Evolutionary conservation across 37 sponge, comb jelly and placozoan genomes (phyloP), one percentile per base, ranked within the genome.

Genomic region (Beroe forskalii): DNA sequence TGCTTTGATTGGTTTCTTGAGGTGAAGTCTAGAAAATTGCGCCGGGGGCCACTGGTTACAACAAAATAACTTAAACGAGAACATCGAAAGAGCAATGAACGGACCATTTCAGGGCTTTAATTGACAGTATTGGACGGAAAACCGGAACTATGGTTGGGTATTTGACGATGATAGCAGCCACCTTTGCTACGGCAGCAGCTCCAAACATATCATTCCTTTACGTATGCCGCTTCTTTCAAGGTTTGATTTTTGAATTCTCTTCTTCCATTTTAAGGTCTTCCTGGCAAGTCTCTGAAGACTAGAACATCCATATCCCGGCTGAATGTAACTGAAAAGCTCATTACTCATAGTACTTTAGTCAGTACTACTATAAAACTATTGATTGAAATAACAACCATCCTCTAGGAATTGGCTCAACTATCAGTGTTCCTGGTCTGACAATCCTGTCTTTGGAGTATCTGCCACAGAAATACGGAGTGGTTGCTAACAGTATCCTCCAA

Each of bases 211-310:
- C 22, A 17, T 80, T 80, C 40, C 48, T 80, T 1, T 80, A 42
- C 30, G 86, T 43, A 4, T 80, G 44, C 55, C 28, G 86, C 12
- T 80, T 80, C 48, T 48, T 80, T 0, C 86, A 80, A 44, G 86
- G 86, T 80, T 33, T 4, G 17, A 19, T 19, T 9, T 55, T 55
- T 55, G 14, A n/a, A n/a, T n/a, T 55, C 60, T 55, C 9, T 55
- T 55, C 17, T 19, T 17, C 60, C 17, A 55, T 55, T 55, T 55
- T 55, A 9, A 55, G 17, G 17, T 55, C 60, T 20, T 55, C 17
- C 17, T 55, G 9, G 17, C 60, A 17, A 55, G 60, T 55, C 17
- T 17, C 17, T 55, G 60, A 20, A n/a, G n/a, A n/a, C n/a, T n/a
- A n/a, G n/a, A n/a, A n/a, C n/a, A n/a, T n/a, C n/a, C n/a, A n/a